Evolutionary conservation across 2,888 invertebrate species (phyloP), one percentile per base, ranked within the genome.

Genomic region (Sinotaia quadrata): DNA sequence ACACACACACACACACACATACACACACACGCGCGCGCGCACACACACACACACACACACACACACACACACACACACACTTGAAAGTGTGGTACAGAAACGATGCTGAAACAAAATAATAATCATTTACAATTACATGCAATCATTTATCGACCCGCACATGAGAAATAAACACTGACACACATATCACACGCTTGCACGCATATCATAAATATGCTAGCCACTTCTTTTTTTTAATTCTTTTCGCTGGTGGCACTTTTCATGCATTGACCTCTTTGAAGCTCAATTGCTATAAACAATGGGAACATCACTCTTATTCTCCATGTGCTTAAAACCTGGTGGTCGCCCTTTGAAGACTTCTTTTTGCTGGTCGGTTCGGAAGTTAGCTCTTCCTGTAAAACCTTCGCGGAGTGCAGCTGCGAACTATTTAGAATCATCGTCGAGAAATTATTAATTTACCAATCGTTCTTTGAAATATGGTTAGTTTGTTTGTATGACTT

Each of bases 321-420:
- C 29, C 59, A 59, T 47, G 44, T 59, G 59, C 59, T 44, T 18
- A 41, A 41, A 59, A 59, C 44, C 24, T 59, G 59, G 59, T 59
- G 59, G 59, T 59, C 59, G 59, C 59, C 59, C 59, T 59, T 59
- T 59, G 59, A 59, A 59, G 59, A 27, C 44, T 7, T 59, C 59
- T 59, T 59, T 44, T 44, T 15, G 4, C 29, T 18, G 18, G 10
- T 29, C 15, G 44, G 27, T 1, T 21, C 59, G 59, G 59, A 59
- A 59, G 59, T 59, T 47, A 24, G 24, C 29, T 27, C 59, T 59
- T 59, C 59, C 59, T 59, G 59, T 37, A 37, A 12, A 24, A 18
- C 44, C 8, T 47, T 10, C 5, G 44, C 24, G 27, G 29, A 24
- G 4, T 5, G 44, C 59, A 59, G 36, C 37, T 59, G 59, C 44